Conservation (phyloP, 2,797 vertebrate species). For the Sebastes umbrosus region DNA sequence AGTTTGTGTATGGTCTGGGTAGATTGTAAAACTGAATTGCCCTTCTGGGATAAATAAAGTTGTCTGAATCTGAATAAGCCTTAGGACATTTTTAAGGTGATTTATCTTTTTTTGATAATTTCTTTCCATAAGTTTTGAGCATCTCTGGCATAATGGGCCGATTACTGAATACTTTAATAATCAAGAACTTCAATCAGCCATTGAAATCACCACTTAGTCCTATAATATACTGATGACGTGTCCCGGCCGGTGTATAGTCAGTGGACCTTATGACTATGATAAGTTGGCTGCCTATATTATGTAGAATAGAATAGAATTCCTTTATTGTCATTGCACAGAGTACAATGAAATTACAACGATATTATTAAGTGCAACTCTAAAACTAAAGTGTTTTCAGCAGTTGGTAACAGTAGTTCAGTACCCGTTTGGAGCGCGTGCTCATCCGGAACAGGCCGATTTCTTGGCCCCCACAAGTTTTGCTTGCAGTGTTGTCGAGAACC, state of each 20-base stretch:
- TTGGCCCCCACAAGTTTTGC: no score
- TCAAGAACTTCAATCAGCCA: neutral
- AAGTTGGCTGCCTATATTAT: neutral
- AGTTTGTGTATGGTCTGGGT: no score
- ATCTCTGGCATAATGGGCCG: neutral
- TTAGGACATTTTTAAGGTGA: slow-evolving; percentile 6
- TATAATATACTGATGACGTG: neutral
- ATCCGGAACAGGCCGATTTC: no score
- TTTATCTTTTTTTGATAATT: neutral
- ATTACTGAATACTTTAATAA: slow-evolving; percentile 1
- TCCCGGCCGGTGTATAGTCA: neutral
- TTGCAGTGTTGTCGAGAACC: no score
- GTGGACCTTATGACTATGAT: neutral
- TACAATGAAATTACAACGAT: neutral
- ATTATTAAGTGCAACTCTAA: neutral
- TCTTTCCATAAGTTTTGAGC: neutral
- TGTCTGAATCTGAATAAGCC: neutral
- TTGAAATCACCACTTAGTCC: neutral
- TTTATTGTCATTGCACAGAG: no score
- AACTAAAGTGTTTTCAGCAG: neutral
- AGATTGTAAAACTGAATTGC: no score
- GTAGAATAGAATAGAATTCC: no score
- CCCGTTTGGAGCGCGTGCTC: no score
- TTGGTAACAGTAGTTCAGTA: neutral
- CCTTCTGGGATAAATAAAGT: no score